A percentile compares a stretch with the other conserved stretches of the same genome.
Conservation (phyloP, 2,113 vertebrate genomes). For the Atractosteus spatula region DNA sequence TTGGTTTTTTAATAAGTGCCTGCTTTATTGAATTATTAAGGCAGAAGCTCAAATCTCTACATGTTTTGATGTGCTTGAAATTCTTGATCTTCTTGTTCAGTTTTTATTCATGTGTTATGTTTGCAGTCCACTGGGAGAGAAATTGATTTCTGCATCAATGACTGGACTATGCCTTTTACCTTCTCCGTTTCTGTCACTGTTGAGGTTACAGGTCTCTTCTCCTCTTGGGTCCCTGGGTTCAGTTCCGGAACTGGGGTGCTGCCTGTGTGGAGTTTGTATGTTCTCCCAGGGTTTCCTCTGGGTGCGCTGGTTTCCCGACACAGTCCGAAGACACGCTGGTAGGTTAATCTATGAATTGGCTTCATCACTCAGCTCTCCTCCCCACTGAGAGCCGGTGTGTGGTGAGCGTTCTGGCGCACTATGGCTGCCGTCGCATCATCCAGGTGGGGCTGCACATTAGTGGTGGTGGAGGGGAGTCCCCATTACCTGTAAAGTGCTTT, state of each 20-base stretch:
- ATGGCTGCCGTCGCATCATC: too few species aligned
- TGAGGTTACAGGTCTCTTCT: conserved; percentile 6
- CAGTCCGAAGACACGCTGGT: conserved; percentile 57
- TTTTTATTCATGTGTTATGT: conserved; percentile 64
- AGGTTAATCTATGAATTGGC: too few species aligned
- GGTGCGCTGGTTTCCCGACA: conserved; percentile 46
- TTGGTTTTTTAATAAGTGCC: neutral
- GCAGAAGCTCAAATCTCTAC: neutral
- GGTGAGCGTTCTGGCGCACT: too few species aligned
- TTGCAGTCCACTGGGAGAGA: conserved; percentile 31
- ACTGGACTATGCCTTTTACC: conserved; percentile 5
- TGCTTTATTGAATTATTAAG: neutral
- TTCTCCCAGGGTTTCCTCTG: too few species aligned
- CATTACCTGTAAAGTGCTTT: too few species aligned
- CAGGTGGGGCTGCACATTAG: too few species aligned
- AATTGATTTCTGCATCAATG: conserved; percentile 64
- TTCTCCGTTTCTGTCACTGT: too few species aligned
- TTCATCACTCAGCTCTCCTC: too few species aligned
- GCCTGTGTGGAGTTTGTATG: too few species aligned
- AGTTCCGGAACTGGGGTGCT: too few species aligned
- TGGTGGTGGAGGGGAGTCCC: too few species aligned
- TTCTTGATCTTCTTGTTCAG: conserved; percentile 66
- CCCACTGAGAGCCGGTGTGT: too few species aligned
- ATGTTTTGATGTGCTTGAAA: conserved; percentile 23
- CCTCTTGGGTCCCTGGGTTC: conserved; percentile 25